phyloP scores from a whole-genome alignment of 2,113 vertebrate species.

The Dendrocopos noguchii region DNA sequence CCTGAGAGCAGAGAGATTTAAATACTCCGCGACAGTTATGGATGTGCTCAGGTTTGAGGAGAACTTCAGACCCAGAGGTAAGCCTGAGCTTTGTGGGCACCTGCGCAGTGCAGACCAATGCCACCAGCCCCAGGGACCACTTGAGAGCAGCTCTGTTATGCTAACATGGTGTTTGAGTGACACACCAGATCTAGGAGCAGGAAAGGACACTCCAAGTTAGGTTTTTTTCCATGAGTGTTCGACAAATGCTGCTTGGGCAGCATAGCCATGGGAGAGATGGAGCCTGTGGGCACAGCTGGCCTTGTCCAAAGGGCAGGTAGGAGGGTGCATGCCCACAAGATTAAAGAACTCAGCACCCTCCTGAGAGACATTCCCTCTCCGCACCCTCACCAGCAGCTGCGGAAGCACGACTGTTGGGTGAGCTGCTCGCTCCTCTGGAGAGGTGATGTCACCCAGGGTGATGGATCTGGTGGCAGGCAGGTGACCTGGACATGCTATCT shows the following conservation, averaged over 20 bases:
- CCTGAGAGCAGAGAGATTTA: not conserved
- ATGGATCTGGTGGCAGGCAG: accelerated
- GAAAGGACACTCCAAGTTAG: accelerated
- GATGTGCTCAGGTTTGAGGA: accelerated
- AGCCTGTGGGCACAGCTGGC: accelerated
- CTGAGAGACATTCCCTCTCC: accelerated
- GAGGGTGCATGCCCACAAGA: accelerated
- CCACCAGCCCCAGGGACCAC: not conserved
- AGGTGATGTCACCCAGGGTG: accelerated
- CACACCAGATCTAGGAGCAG: not conserved
- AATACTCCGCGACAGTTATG: accelerated
- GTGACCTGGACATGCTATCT: not conserved
- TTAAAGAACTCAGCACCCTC: not conserved
- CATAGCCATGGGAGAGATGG: accelerated
- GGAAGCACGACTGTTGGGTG: accelerated
- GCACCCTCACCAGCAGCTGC: not conserved
- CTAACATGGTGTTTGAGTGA: not conserved
- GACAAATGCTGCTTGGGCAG: not conserved
- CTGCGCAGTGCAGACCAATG: accelerated
- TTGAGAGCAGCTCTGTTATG: accelerated
- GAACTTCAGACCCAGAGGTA: not conserved
- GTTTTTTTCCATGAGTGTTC: accelerated
- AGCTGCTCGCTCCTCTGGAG: accelerated
- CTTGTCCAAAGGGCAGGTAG: not conserved
- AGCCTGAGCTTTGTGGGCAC: not conserved